phyloP scores from a whole-genome alignment of 2,888 invertebrate genomes.

The Acronicta aceris region DNA sequence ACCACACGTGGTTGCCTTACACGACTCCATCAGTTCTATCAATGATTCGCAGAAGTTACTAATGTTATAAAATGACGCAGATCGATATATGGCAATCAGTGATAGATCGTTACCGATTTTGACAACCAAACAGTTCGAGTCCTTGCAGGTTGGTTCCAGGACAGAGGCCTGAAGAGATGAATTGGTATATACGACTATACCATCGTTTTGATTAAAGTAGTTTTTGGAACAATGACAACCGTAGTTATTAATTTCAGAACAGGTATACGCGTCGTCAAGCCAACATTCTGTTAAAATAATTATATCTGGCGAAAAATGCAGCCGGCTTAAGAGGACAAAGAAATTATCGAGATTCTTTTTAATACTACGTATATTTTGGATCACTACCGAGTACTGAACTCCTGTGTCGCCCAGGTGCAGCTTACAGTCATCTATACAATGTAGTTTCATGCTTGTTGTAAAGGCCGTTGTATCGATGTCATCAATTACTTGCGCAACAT shows the following conservation, averaged over 20 bases:
- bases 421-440: slow-evolving; percentile 5
- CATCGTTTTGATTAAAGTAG: slow-evolving; percentile 23
- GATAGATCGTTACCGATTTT: slow-evolving; percentile 2
- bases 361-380: slow-evolving; percentile 13
- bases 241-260: slow-evolving; percentile 4
- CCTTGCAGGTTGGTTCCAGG: slow-evolving; percentile 8
- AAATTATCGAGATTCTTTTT: slow-evolving; percentile 7
- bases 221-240: slow-evolving; percentile 9
- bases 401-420: neutral
- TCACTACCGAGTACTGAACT: slow-evolving; percentile 6
- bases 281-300: slow-evolving; percentile 15
- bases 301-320: slow-evolving; percentile 6
- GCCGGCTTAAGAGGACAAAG: neutral
- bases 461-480: slow-evolving; percentile 6
- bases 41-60: slow-evolving; percentile 7
- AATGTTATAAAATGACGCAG: slow-evolving; percentile 9
- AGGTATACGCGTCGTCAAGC: neutral
- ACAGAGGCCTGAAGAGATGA: neutral
- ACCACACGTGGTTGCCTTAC: neutral
- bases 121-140: slow-evolving; percentile 18
- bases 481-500: neutral
- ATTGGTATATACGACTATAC: slow-evolving; percentile 11
- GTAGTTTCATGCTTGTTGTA: neutral
- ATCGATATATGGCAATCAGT: slow-evolving; percentile 10
- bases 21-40: neutral